Evolutionary conservation across 2,113 vertebrate species (phyloP).

Genomic region (Phylloscopus whistleri): DNA sequence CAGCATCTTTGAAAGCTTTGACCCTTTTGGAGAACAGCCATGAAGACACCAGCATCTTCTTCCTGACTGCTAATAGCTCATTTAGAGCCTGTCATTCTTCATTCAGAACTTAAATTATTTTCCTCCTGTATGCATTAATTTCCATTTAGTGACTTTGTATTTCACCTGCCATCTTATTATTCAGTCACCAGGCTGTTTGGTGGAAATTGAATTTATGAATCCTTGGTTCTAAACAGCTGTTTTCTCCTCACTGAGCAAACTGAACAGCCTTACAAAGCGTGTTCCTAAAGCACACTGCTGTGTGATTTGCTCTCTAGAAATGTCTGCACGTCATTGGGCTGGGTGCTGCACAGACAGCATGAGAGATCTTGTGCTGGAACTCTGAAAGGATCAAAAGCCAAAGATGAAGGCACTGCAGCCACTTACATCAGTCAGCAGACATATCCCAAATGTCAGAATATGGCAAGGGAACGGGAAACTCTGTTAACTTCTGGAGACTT

Average conservation of each 20-base stretch:
- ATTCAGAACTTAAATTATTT: conserved; percentile 9
- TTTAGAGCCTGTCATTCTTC: conserved; percentile 22
- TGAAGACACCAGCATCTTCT: not conserved
- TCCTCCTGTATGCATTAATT: not conserved
- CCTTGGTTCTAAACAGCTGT: not conserved
- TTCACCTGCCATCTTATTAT: not conserved
- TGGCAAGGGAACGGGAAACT: not conserved
- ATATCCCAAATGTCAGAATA: not conserved
- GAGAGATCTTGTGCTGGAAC: not conserved
- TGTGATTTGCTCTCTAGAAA: not conserved
- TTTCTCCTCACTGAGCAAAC: not conserved
- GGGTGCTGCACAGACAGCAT: not conserved
- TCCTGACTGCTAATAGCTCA: not conserved
- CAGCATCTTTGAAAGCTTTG: not conserved
- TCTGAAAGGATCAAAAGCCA: not conserved
- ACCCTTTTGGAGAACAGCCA: not conserved
- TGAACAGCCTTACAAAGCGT: not conserved
- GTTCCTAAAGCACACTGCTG: not conserved
- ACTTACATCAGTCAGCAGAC: not conserved
- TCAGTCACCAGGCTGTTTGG: not conserved
- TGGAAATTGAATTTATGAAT: not conserved
- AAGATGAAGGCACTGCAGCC: not conserved
- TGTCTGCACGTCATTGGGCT: not conserved
- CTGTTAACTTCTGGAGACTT: not conserved
- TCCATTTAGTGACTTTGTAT: conserved; percentile 28